Base-by-base conservation (phyloP, 1,140 invertebrate species). In the Drosophila malerkotliana region DNA sequence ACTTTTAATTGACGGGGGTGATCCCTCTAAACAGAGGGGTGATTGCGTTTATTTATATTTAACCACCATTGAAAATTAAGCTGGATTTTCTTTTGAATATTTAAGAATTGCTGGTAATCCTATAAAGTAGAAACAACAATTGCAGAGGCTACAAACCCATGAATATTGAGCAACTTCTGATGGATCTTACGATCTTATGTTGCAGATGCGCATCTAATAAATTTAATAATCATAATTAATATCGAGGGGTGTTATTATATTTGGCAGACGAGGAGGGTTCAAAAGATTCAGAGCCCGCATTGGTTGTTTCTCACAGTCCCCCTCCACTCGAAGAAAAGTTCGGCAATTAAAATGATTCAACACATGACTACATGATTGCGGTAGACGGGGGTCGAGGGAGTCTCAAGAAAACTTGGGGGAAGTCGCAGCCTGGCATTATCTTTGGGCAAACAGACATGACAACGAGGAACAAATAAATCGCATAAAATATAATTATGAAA, bases 401-500 rank as follows among this genome's bases (percentile, higher is more conserved):
- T 21, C 21, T 21, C 21, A 21, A 21, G 15, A 34, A 61, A 67
- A 60, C 37, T 15, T 14, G 52, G 30, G 77, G 64, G 69, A 41
- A 28, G 26, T 28, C 57, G 64, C 63, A 61, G 77, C 68, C 53
- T 56, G 69, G 60, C 81, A 85, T 90, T 90, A 90, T 90, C 87
- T 85, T 59, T 77, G 59, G 56, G 72, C 85, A 90, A 90, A 90
- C 87, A 90, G 85, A 85, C 85, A 84, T 89, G 85, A 90, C 63
- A 79, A 71, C 80, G 84, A 72, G 75, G 59, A 63, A 77, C 81
- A 85, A 88, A 88, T 90, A 90, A 88, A 90, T 77, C 79, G 68
- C 80, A 90, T 88, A 90, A 90, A 90, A 90, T 90, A 90, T 90
- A 90, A 90, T 90, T 90, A 90, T 85, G 77, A 73, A 88, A 90